phyloP scores from a whole-genome alignment of 2,797 vertebrate species.

The Distichodus sexfasciatus region DNA sequence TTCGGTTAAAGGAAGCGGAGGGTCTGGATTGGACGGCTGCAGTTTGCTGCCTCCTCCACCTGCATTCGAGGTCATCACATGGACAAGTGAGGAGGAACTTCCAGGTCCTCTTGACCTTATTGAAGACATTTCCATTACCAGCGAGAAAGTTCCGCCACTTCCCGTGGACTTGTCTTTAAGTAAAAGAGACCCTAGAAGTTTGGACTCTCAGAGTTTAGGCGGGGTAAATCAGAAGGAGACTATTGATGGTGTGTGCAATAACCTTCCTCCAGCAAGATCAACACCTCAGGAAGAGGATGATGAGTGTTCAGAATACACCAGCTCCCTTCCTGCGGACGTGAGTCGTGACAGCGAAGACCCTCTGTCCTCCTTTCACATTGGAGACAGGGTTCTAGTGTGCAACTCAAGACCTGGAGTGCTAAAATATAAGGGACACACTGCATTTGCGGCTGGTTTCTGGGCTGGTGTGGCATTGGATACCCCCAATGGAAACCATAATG shows the following conservation, averaged over 20 bases:
- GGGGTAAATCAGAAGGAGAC: slow-evolving; percentile 8
- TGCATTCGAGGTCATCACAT: slow-evolving; percentile 53
- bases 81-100: slow-evolving; percentile 64
- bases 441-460: slow-evolving; percentile 61
- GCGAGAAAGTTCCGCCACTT: slow-evolving; percentile 56
- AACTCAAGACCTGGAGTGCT: slow-evolving; percentile 58
- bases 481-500: slow-evolving; percentile 60
- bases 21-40: slow-evolving; percentile 43
- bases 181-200: slow-evolving; percentile 12
- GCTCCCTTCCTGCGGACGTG: slow-evolving; percentile 29
- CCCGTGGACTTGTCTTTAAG: slow-evolving; percentile 46
- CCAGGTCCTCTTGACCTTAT: slow-evolving; percentile 52
- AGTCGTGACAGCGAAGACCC: slow-evolving; percentile 54
- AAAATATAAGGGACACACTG: slow-evolving; percentile 60
- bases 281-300: slow-evolving; percentile 26
- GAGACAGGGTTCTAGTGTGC: slow-evolving; percentile 64
- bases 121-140: slow-evolving; percentile 59
- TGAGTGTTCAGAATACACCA: slow-evolving; percentile 29
- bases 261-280: not conserved
- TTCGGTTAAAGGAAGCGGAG: slow-evolving; percentile 50
- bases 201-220: slow-evolving; percentile 10
- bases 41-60: slow-evolving; percentile 53
- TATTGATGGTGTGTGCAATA: slow-evolving; percentile 23
- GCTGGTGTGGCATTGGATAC: slow-evolving; percentile 64
- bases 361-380: slow-evolving; percentile 53